Base-by-base conservation (phyloP, 2,797 vertebrate species). In the Lophius americanus region DNA sequence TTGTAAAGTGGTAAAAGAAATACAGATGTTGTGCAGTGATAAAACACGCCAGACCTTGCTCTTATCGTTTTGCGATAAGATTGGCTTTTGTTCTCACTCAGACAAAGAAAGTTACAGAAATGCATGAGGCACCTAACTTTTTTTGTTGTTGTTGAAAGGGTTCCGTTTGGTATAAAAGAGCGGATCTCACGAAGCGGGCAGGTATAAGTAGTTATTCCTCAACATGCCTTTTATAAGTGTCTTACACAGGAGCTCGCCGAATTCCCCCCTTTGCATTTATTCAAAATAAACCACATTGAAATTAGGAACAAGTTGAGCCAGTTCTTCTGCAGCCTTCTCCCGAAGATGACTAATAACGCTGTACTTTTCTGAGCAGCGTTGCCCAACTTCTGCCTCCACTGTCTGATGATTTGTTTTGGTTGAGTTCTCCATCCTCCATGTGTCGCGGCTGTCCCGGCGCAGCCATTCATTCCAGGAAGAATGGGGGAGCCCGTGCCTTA, bases 11-110 rank as follows among this genome's bases (percentile, higher is more conserved):
- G 60, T 64, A 69, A 56, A 71, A 46, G 33, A 54, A 49, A 73
- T 52, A 42, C 81, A 88, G 83, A 86, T 90, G 85, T 91, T 88
- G 63, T 51, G 62, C 23, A 43, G 64, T 64, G 88, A 91, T 90
- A 89, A 85, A 81, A 70, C 54, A 46, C 37, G n/a, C 48, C 64
- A 68, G 53, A 65, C 70, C 55, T 55, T 60, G 36, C 23, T 85
- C 76, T 82, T 88, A 76, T 88, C 82, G 39, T 60, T 3, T 6
- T 4, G 58, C 44, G 52, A 80, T 79, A 75, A 84, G 86, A 51
- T 51, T 11, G 43, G 63, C 51, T 60, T 57, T 46, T 72, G 32
- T 71, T 23, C 46, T 71, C 50, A 47, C 53, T 55, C 58, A 66
- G 51, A 66, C 60, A 78, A 82, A 73, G 64, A 76, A 53, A 63